Percentiles rank a stretch among this genome's conserved stretches.
Conservation (phyloP, 2,888 invertebrate genomes). For the Formica aserva region DNA sequence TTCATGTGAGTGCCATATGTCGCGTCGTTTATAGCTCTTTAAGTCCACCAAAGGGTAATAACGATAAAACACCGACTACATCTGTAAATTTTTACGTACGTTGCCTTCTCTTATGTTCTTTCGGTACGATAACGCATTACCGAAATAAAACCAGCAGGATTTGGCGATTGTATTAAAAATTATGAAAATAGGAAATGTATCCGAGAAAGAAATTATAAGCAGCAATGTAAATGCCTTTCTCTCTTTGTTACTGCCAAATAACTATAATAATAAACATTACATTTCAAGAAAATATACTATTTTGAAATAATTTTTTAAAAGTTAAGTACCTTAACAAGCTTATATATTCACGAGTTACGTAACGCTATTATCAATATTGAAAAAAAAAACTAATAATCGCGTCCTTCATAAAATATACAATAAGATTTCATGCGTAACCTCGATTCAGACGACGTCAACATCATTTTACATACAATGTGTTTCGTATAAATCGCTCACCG, state of each 20-base stretch:
- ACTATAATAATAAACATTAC: neutral
- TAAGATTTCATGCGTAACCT: slow-evolving; percentile 12
- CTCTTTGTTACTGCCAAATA: neutral
- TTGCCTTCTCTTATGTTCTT: neutral
- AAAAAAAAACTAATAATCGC: neutral
- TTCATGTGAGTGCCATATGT: slow-evolving; percentile 56
- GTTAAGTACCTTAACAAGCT: neutral
- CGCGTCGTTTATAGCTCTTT: slow-evolving; percentile 54
- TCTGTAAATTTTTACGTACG: slow-evolving; percentile 17
- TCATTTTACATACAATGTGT: slow-evolving; percentile 48
- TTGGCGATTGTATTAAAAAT: neutral
- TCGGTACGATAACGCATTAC: neutral
- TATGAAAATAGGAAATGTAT: neutral
- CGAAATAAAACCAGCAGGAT: neutral
- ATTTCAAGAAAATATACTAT: neutral
- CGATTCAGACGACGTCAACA: slow-evolving; percentile 19
- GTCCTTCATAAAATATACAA: slow-evolving; percentile 5
- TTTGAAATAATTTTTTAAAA: neutral
- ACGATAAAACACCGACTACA: slow-evolving; percentile 41
- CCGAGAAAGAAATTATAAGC: neutral
- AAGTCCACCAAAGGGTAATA: slow-evolving; percentile 46
- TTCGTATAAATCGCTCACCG: slow-evolving; percentile 46
- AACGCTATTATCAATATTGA: neutral
- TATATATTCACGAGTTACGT: neutral
- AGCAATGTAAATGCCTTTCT: neutral